Conservation (phyloP, 2,797 vertebrate genomes). For the Typhlichthys subterraneus region DNA sequence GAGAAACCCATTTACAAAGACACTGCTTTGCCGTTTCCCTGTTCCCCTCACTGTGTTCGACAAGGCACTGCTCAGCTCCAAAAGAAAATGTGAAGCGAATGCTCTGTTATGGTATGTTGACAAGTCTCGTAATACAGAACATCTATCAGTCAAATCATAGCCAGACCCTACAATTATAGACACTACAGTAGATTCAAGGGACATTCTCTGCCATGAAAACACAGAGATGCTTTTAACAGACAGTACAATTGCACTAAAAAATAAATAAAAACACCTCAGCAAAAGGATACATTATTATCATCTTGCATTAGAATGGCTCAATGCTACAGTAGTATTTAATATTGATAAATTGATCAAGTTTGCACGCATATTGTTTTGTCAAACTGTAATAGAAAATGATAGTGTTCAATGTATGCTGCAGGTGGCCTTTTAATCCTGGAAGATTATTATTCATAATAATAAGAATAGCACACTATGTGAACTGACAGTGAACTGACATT, state of each 20-base stretch:
- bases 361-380: neutral
- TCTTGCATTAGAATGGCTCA: neutral
- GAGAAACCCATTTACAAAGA: constrained; percentile 17
- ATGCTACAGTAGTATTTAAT: neutral
- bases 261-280: constrained; percentile 3
- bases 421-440: too few relatives aligned
- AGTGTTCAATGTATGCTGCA: too few relatives aligned
- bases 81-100: neutral
- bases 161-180: constrained; percentile 34
- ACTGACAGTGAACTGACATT: too few relatives aligned
- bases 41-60: neutral
- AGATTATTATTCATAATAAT: too few relatives aligned
- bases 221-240: constrained; percentile 13
- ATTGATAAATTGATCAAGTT: neutral
- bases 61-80: constrained; percentile 1
- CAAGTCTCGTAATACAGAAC: constrained; percentile 26
- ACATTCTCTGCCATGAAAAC: constrained; percentile 11
- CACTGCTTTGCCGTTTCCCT: neutral
- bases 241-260: neutral
- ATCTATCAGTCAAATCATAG: constrained; percentile 39
- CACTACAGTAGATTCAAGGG: constrained; percentile 26
- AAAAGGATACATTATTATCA: neutral
- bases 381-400: too few relatives aligned
- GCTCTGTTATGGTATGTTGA: neutral
- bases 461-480: too few relatives aligned